Evolutionary conservation across 1,140 invertebrate genomes (phyloP), one percentile per base, ranked within the genome.

Genomic region (Drosophila melanica): DNA sequence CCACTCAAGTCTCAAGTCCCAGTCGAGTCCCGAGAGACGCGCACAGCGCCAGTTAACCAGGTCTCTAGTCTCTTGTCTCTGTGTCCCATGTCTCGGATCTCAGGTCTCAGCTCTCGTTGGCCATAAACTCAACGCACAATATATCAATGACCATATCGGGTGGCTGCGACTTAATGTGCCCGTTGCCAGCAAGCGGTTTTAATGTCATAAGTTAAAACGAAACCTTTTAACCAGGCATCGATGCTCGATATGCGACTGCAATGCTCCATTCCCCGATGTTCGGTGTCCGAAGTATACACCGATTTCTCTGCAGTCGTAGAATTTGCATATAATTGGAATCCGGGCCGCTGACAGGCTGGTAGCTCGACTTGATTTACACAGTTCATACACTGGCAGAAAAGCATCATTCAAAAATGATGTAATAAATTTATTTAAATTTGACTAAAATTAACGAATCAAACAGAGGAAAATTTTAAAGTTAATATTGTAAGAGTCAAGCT

Each of bases 171-270:
- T 85, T 71, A 77, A 80, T 85, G 81, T 67, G 65, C 63, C 41
- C 35, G 10, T 58, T 58, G 70, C 76, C 82, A 82, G 79, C 67
- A 70, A 87, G 77, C 77, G 82, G 82, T 86, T 73, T 89, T 86
- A 86, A 86, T 86, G 82, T 89, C 82, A 87, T 66, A 82, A 79
- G 82, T 82, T 87, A 82, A 85, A 76, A 74, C 68, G 59, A 78
- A 80, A 80, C 78, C 82, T 81, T 86, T 84, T 87, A 81, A 73
- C 66, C 65, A 30, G 44, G 33, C 47, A 66, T 41, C 65, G 12
- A 58, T 23, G 27, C 20, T 42, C 20, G 35, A 14, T 50, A 39
- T 27, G 5, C 27, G 27, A 35, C 2, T n/a, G 20, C 0, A 14
- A 35, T 33, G 35, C 20, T 23, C n/a, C 27, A 12, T 51, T 27